phyloP scores from a whole-genome alignment of 1,140 invertebrate genomes.

The Ostrea edulis region DNA sequence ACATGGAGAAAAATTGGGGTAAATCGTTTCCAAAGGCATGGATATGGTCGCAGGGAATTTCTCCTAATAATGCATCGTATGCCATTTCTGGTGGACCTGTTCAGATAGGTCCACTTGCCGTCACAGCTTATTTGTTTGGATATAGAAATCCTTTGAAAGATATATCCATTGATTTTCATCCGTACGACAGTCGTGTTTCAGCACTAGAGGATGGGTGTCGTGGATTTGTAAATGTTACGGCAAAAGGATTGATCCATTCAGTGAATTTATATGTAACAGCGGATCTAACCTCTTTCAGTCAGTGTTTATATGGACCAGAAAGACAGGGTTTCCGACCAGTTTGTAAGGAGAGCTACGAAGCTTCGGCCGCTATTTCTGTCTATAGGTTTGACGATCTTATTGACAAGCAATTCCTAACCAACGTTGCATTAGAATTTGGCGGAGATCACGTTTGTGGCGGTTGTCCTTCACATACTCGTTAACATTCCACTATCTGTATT shows the following conservation, averaged over 20 bases:
- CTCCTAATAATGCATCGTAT: constrained; percentile 54
- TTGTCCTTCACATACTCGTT: neutral
- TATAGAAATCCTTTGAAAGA: constrained; percentile 64
- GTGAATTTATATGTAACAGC: constrained; percentile 53
- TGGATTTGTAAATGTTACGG: constrained; percentile 59
- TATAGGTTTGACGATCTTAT: constrained; percentile 50
- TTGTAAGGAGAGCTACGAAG: constrained; percentile 67
- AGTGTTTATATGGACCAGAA: constrained; percentile 67
- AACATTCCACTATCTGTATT: no score
- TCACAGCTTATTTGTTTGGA: constrained; percentile 64
- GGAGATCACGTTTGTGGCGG: constrained; percentile 63
- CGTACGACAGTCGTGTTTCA: constrained; percentile 59
- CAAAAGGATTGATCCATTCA: constrained; percentile 47
- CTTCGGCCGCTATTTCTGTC: constrained; percentile 57
- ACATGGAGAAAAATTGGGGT: constrained; percentile 74
- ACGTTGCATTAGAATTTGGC: constrained; percentile 69
- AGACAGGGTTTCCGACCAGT: constrained; percentile 60
- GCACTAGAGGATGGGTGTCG: constrained; percentile 62
- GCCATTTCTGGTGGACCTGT: constrained; percentile 67
- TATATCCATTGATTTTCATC: constrained; percentile 62
- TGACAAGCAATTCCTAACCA: constrained; percentile 60
- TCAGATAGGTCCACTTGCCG: constrained; percentile 49
- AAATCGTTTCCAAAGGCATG: constrained; percentile 67
- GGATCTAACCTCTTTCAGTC: constrained; percentile 54
- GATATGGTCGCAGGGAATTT: constrained; percentile 70